These are phyloP conservation scores for Gadopsis bispinosus DNA, from an alignment of 2,797 vertebrate genomes.

Conservation along the genomic window DNA sequence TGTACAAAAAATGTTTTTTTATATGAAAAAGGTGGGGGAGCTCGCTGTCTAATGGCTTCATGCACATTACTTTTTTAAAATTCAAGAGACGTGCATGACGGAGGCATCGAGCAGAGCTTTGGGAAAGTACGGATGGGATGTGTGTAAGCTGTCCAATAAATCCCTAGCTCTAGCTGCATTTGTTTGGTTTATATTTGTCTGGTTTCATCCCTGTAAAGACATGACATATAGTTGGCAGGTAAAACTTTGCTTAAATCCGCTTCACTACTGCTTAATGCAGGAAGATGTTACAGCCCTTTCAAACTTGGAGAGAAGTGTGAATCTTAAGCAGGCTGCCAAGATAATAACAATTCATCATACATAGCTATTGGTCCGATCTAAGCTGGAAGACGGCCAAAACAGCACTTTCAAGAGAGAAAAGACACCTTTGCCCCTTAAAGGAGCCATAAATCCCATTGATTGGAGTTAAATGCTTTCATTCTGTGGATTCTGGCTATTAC, in stretches of 20 bases:
- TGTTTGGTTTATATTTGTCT: conserved; percentile 70
- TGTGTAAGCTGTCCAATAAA: conserved; percentile 64
- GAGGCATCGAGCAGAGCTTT: conserved; percentile 37
- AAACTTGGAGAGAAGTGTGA: conserved; percentile 70
- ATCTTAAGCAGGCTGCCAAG: conserved; percentile 70
- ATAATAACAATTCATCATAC: conserved; percentile 83
- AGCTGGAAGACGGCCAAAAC: conserved; percentile 82
- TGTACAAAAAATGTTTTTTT: conserved; percentile 33
- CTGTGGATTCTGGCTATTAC: conserved; percentile 80
- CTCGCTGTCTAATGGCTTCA: conserved; percentile 60
- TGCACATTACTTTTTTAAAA: conserved; percentile 43
- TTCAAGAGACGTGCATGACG: conserved; percentile 14
- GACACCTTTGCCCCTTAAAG: conserved; percentile 84
- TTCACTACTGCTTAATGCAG: conserved; percentile 61
- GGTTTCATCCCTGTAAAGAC: conserved; percentile 62
- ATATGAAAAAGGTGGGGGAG: not conserved
- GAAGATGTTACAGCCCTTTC: conserved; percentile 60
- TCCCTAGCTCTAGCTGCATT: conserved; percentile 43
- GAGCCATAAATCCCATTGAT: conserved; percentile 83
- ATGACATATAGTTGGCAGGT: conserved; percentile 60
- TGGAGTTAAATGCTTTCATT: conserved; percentile 83
- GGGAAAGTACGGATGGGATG: conserved; percentile 46
- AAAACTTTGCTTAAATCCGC: conserved; percentile 62
- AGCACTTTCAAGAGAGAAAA: conserved; percentile 83
- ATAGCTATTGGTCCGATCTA: conserved; percentile 68